Evolutionary conservation across 2,797 vertebrate genomes (phyloP).

Genomic region (Enteromius treurensis): DNA sequence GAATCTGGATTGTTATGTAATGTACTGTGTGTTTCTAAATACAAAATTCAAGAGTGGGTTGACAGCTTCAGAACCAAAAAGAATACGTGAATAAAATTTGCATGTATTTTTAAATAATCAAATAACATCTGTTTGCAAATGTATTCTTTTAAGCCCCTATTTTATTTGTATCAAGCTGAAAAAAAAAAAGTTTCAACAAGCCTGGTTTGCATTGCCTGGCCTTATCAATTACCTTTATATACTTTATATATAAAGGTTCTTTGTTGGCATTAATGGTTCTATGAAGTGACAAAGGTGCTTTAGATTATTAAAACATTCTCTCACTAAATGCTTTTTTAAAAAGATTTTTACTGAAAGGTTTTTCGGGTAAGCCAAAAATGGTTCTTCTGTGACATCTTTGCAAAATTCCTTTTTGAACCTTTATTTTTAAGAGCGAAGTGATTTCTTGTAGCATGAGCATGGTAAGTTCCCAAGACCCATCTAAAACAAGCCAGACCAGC

Average conservation of each 20-base stretch:
- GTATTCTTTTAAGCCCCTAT: neutral
- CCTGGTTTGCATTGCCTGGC: neutral
- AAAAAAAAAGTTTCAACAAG: neutral
- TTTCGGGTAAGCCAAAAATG: neutral
- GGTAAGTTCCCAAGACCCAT: neutral
- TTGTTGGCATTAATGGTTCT: neutral
- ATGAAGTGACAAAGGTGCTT: neutral
- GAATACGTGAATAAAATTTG: neutral
- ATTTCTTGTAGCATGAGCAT: neutral
- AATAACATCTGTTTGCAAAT: neutral
- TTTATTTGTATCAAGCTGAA: neutral
- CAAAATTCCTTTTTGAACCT: neutral
- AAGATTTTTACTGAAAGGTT: neutral
- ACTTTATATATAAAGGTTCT: neutral
- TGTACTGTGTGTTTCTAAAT: slow-evolving; percentile 1
- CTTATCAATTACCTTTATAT: too few species aligned
- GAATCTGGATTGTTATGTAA: neutral
- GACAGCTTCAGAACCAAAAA: neutral
- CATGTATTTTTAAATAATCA: neutral
- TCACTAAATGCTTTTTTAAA: neutral
- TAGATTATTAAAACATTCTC: neutral
- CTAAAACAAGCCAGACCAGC: neutral
- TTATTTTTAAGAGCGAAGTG: neutral
- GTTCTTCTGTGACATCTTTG: neutral
- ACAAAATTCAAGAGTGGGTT: neutral